Evolutionary conservation across 2,113 vertebrate species (phyloP).

Genomic region (Ciconia boyciana): DNA sequence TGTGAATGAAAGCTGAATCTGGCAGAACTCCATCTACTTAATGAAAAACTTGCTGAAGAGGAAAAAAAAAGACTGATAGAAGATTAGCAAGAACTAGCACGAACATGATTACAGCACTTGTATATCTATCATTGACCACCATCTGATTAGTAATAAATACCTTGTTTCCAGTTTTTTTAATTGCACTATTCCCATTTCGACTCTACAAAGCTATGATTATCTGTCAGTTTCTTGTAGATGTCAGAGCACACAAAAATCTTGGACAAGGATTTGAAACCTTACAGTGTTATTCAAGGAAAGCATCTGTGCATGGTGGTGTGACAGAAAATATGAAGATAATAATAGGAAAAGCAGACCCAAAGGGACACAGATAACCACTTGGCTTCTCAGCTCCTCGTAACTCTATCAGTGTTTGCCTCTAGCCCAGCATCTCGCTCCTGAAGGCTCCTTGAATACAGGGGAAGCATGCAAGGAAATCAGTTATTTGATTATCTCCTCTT

Average conservation of each 20-base stretch:
- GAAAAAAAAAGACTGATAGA: background rate
- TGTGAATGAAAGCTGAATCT: slow-evolving; percentile 32
- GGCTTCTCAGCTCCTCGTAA: background rate
- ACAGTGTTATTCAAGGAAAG: background rate
- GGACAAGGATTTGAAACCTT: background rate
- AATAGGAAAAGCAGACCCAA: background rate
- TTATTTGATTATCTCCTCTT: background rate
- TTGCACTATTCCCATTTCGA: background rate
- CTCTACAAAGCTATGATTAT: background rate
- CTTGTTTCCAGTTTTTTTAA: background rate
- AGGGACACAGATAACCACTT: background rate
- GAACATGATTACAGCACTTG: background rate
- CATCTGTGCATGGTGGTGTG: background rate
- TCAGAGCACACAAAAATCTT: background rate
- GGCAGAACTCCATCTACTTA: slow-evolving; percentile 40
- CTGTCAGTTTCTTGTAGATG: background rate
- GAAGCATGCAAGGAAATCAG: background rate
- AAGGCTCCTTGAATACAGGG: background rate
- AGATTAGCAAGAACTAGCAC: slow-evolving; percentile 24
- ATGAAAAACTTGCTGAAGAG: slow-evolving; percentile 36
- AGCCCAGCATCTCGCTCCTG: background rate
- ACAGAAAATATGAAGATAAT: background rate
- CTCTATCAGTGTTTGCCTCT: background rate
- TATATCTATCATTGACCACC: background rate
- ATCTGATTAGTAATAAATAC: slow-evolving; percentile 12